Conservation (phyloP, 2,888 invertebrate species). For the Nipponacmea schrenckii region DNA sequence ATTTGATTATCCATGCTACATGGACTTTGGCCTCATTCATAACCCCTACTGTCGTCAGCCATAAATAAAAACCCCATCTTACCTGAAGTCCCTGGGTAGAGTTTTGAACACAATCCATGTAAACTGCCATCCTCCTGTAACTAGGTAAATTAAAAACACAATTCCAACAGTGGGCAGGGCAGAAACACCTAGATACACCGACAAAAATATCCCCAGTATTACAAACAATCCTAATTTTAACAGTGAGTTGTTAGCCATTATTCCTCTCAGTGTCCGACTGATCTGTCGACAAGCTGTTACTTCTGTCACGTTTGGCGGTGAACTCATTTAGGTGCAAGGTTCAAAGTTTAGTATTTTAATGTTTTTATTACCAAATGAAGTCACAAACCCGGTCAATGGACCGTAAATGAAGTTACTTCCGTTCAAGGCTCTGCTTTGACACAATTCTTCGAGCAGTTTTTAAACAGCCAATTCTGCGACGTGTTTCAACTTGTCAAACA, state of each 20-base stretch:
- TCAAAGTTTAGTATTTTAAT: background rate
- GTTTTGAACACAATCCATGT: slow-evolving; percentile 53
- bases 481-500: too few relatives aligned
- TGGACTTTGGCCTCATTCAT: too few relatives aligned
- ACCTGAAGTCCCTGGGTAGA: slow-evolving; percentile 55
- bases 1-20: too few relatives aligned
- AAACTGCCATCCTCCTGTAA: slow-evolving; percentile 60
- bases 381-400: too few relatives aligned
- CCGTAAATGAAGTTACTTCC: too few relatives aligned
- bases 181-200: slow-evolving; percentile 39
- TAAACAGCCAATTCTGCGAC: too few relatives aligned
- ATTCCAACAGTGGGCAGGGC: slow-evolving; percentile 34
- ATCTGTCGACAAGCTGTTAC: background rate
- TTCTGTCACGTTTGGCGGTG: background rate
- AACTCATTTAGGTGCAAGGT: background rate
- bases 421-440: too few relatives aligned
- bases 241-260: slow-evolving; percentile 13
- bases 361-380: too few relatives aligned
- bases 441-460: too few relatives aligned
- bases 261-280: background rate
- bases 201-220: slow-evolving; percentile 41
- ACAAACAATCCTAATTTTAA: slow-evolving; percentile 41
- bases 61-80: too few relatives aligned
- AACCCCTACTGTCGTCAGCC: too few relatives aligned
- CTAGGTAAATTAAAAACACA: slow-evolving; percentile 48